Base-by-base conservation (phyloP, 2,797 vertebrate genomes). In the Ispidina lecontei region DNA sequence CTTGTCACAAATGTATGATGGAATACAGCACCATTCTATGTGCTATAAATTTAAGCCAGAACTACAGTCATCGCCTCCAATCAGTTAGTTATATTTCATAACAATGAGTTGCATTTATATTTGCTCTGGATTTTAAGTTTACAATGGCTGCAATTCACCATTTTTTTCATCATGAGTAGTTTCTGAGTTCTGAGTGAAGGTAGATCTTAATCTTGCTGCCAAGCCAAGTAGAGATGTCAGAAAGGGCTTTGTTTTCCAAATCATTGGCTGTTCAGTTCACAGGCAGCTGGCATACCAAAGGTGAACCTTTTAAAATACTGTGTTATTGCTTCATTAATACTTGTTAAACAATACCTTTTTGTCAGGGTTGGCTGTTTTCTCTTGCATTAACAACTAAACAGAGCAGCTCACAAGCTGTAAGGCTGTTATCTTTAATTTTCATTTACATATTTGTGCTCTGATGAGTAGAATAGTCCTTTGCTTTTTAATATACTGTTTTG, bases 311-410 rank as follows among this genome's bases (percentile, higher is more conserved):
- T 47, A 83, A 79, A 28, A 47, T 14, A 14, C 1, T 52, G 3
- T 84, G 16, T 85, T 87, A 37, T 64, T 82, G 79, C n/a, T 86
- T 82, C 22, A 59, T 86, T 88, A 73, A 44, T 72, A 33, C 8
- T 90, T 90, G 23, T 1, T 81, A 46, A 67, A 12, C 63, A 0
- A 0, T 43, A 22, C 37, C 15, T 62, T 59, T 51, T 69, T 67
- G 14, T n/a, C 16, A 29, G 59, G 14, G 5, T 28, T 89, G 28
- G 7, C 55, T 84, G 20, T 92, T 93, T 92, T 64, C 68, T 83
- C 19, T 63, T 76, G 29, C 44, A 28, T 73, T 91, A 82, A 39
- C 44, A 73, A 31, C 29, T 74, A 77, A 64, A 44, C 65, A 74
- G 73, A 90, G 49, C 19, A 29, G 65, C 67, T 90, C 49, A 33